Percentiles rank a stretch among this genome's conserved stretches.
Evolutionary conservation across 2,113 vertebrate genomes (phyloP).

Genomic region (western clawed frog (Xenopus tropicalis)): UCB_Xtro_10.0 CM004449.2:54436501-54437000

Average conservation of each 20-base stretch:
- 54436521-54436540: constrained; percentile 43
- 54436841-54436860: no score
- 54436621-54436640: constrained; percentile 40
- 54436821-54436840: no score
- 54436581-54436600: constrained; percentile 42
- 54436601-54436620: constrained; percentile 44
- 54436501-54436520: constrained; percentile 30
- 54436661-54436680: constrained; percentile 42
- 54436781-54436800: no score
- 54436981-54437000: no score
- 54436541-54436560: constrained; percentile 38
- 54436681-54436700: constrained; percentile 32
- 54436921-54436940: no score
- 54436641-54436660: constrained; percentile 32
- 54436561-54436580: constrained; percentile 43
- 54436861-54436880: no score
- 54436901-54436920: no score
- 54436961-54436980: no score
- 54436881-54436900: no score
- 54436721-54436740: neutral
- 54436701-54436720: constrained; percentile 23
- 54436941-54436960: no score
- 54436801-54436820: no score
- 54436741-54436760: neutral
- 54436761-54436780: neutral